phyloP scores from a whole-genome alignment of 1,140 invertebrate genomes.

The Saxidomus purpurata region DNA sequence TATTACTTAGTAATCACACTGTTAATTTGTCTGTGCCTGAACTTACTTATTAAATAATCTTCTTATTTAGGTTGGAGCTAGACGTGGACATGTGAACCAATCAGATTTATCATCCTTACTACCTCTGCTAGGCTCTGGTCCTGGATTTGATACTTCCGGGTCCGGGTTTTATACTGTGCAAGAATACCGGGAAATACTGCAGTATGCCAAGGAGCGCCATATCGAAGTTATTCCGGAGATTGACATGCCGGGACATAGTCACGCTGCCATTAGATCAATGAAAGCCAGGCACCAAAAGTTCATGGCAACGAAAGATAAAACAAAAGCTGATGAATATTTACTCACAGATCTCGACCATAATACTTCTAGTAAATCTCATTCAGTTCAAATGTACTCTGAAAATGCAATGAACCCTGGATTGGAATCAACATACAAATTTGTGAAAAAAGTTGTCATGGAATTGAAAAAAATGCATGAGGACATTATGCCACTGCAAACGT shows the following conservation, averaged over 20 bases:
- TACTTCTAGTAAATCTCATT: conserved; percentile 58
- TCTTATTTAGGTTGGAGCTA: conserved; percentile 83
- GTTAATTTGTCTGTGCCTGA: too few relatives aligned
- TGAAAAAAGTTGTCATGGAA: conserved; percentile 80
- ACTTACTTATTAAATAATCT: too few relatives aligned
- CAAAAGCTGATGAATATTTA: conserved; percentile 76
- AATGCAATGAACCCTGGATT: conserved; percentile 84
- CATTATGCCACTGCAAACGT: conserved; percentile 77
- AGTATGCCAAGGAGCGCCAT: conserved; percentile 78
- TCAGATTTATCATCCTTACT: conserved; percentile 77
- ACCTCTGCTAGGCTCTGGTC: conserved; percentile 82
- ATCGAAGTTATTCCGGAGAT: conserved; percentile 85
- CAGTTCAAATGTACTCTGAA: conserved; percentile 82
- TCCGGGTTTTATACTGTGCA: conserved; percentile 79
- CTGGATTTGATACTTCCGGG: conserved; percentile 75
- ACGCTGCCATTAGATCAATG: conserved; percentile 84
- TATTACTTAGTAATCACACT: too few relatives aligned
- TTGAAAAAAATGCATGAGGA: conserved; percentile 80
- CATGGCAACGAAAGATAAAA: conserved; percentile 65
- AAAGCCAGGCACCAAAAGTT: conserved; percentile 74
- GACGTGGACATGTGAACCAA: conserved; percentile 79
- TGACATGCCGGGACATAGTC: conserved; percentile 85
- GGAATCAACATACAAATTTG: conserved; percentile 82
- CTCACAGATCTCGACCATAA: conserved; percentile 75
- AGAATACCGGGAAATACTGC: conserved; percentile 81